Evolutionary conservation across 2,113 vertebrate species (phyloP).

Genomic region (Elephantulus edwardii): DNA sequence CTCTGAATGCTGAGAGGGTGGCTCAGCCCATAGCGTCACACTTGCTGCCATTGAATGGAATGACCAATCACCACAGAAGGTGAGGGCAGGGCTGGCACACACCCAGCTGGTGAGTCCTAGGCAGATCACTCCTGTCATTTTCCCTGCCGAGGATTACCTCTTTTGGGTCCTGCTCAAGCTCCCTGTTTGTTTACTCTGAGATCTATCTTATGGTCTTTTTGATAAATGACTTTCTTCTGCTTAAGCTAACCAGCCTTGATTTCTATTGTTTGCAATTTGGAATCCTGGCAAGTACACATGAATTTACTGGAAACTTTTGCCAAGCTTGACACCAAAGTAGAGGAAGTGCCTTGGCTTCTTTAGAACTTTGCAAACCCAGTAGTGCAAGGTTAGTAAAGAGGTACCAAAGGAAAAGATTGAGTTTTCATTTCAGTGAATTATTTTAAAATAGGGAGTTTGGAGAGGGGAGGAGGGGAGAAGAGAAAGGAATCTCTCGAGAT

Average conservation of each 20-base stretch:
- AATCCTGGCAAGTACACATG: background rate
- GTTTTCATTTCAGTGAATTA: conserved; percentile 4
- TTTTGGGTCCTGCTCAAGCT: background rate
- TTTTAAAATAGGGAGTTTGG: background rate
- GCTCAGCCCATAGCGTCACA: background rate
- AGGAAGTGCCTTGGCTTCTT: background rate
- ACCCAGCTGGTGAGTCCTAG: background rate
- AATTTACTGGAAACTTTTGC: conserved; percentile 22
- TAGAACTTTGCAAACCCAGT: background rate
- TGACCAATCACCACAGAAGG: background rate
- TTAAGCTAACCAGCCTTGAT: background rate
- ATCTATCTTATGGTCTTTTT: background rate
- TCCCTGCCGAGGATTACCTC: background rate
- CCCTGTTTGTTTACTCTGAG: background rate
- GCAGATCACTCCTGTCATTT: too few relatives aligned
- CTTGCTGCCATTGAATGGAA: background rate
- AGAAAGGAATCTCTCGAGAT: conserved; percentile 16
- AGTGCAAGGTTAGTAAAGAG: background rate
- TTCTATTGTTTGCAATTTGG: background rate
- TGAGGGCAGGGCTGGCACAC: background rate
- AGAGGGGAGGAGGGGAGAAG: background rate
- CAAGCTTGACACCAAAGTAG: background rate
- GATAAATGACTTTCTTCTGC: background rate
- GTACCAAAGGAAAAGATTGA: conserved; percentile 12
- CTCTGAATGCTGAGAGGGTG: background rate